Evolutionary conservation across 2,888 invertebrate species (phyloP).

Genomic region (Nudaria mundana): DNA sequence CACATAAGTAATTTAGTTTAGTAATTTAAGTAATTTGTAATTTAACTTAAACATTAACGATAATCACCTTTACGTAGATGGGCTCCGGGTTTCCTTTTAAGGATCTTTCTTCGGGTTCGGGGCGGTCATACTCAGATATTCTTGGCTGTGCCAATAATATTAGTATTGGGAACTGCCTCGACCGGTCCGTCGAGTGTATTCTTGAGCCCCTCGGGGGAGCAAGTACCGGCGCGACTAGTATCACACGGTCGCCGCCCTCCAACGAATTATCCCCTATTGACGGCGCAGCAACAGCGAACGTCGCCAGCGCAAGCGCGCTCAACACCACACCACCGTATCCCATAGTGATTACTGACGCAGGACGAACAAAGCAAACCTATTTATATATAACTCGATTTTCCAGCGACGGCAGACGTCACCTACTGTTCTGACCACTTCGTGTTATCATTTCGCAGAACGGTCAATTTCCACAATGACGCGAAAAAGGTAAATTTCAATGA

Average conservation of each 20-base stretch:
- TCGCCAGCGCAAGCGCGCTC: conserved; percentile 52
- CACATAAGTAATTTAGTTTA: too few relatives aligned
- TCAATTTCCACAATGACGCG: conserved; percentile 58
- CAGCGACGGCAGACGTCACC: conserved; percentile 56
- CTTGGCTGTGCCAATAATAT: conserved; percentile 57
- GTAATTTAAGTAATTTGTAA: too few relatives aligned
- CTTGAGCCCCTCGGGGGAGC: conserved; percentile 67
- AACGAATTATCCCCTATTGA: conserved; percentile 60
- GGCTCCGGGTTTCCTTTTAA: conserved; percentile 52
- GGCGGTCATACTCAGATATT: conserved; percentile 33
- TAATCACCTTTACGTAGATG: conserved; percentile 67
- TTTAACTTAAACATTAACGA: background rate
- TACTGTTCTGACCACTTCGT: conserved; percentile 30
- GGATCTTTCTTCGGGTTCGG: conserved; percentile 59
- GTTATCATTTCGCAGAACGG: conserved; percentile 47
- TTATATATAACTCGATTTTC: conserved; percentile 67
- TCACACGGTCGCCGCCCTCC: conserved; percentile 57
- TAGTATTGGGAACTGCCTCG: conserved; percentile 69
- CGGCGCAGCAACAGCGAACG: conserved; percentile 47
- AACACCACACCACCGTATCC: conserved; percentile 59
- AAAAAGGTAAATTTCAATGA: conserved; percentile 14
- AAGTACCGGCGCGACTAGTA: conserved; percentile 66
- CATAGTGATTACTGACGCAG: conserved; percentile 71
- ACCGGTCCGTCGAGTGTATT: conserved; percentile 55
- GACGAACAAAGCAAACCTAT: conserved; percentile 62